Base-by-base conservation (phyloP, 1,140 invertebrate species). In the Chrysomallon squamiferum region DNA sequence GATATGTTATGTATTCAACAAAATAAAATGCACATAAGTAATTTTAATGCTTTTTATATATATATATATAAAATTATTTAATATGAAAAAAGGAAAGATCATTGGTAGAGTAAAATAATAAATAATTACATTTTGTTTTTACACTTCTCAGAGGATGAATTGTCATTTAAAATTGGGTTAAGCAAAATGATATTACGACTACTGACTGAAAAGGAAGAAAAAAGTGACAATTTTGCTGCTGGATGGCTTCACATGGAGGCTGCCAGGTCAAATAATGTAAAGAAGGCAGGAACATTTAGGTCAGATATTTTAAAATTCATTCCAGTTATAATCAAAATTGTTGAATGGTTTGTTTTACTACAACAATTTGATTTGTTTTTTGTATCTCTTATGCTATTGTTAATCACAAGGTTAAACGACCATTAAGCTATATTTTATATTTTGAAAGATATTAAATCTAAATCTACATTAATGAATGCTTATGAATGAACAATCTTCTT, bases 241-340 rank as follows among this genome's bases (percentile, higher is more conserved):
- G 58, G 65, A 47, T 81, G 79, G 79, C 33, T 81, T 20, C 64
- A 56, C 18, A 65, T 47, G 15, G 77, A 79, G 22, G 77, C 76
- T 32, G 70, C 74, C 18, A 67, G 66, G 50, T 32, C 62, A 11
- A 71, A 77, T 9, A 60, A 64, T 38, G 71, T 79, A 25, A 73
- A 76, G 43, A 75, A 70, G 54, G 69, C 76, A 15, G 75, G 75
- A 41, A 79, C 79, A 18, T 78, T 81, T 41, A 75, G 75, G 75
- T 79, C 59, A 4, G 25, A 35, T 32, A 52, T 58, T 15, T 18
- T 32, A 32, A 58, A 58, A 15, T 29, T 13, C 27, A 58, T 58
- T 33, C 15, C 22, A 13, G 25, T 30, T 58, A 29, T 11, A 52
- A n/a, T 25, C 49, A 43, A 11, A 52, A n/a, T 43, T 9, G 41